phyloP scores from a whole-genome alignment of 2,797 vertebrate genomes.

The Zenarchopterus dispar region DNA sequence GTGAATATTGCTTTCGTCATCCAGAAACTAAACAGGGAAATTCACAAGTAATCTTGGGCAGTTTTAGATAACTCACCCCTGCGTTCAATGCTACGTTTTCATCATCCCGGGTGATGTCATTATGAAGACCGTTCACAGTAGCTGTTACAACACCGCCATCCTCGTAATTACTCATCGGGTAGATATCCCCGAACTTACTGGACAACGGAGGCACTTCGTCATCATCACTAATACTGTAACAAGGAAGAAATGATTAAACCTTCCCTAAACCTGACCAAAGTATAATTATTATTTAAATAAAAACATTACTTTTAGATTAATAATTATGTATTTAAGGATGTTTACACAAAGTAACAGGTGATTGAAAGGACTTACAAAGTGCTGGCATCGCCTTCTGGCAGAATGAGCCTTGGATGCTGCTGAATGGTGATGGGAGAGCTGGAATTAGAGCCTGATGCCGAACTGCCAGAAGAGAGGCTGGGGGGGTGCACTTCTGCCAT shows the following conservation, averaged over 20 bases:
- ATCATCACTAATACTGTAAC: slow-evolving; percentile 89
- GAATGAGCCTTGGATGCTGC: slow-evolving; percentile 89
- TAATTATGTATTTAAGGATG: neutral
- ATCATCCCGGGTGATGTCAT: slow-evolving; percentile 86
- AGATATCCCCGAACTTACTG: slow-evolving; percentile 91
- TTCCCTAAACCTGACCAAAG: too few species aligned
- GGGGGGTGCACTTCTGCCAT: slow-evolving; percentile 91
- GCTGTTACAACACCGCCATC: slow-evolving; percentile 83
- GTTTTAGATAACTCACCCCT: slow-evolving; percentile 79
- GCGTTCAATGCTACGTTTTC: slow-evolving; percentile 87
- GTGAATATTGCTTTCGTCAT: slow-evolving; percentile 16
- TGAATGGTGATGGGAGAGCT: slow-evolving; percentile 94
- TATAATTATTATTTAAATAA: neutral
- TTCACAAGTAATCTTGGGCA: slow-evolving; percentile 33
- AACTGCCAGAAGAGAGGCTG: slow-evolving; percentile 94
- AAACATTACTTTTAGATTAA: neutral
- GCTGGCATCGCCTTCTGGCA: slow-evolving; percentile 87
- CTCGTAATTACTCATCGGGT: slow-evolving; percentile 89
- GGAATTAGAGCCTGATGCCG: slow-evolving; percentile 92
- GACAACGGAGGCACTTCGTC: slow-evolving; percentile 92
- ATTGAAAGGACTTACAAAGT: slow-evolving; percentile 87
- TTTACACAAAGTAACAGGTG: neutral
- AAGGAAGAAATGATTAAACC: slow-evolving; percentile 37
- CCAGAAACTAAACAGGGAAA: slow-evolving; percentile 48
- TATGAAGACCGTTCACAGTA: slow-evolving; percentile 89